phyloP scores from a whole-genome alignment of 2,888 invertebrate genomes.

The Micoletzkya japonica region DNA sequence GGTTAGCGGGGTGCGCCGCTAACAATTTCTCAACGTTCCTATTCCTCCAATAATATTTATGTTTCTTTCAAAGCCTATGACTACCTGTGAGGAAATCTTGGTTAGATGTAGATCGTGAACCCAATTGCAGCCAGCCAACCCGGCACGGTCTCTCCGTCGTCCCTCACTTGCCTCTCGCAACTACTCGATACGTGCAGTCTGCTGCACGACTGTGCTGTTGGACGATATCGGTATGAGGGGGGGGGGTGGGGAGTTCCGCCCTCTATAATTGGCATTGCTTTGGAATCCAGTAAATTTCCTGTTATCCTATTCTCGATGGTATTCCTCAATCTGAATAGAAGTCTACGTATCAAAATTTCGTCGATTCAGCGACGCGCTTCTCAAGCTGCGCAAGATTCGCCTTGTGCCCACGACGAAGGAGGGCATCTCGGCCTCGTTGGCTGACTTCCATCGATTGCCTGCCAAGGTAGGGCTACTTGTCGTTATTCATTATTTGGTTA shows the following conservation, averaged over 20 bases:
- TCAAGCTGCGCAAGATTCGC: conserved; percentile 29
- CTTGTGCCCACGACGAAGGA: conserved; percentile 41
- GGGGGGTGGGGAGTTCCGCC: no score
- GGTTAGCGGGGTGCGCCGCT: no score
- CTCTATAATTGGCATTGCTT: no score
- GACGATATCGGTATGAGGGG: not conserved
- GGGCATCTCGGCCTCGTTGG: conserved; percentile 37
- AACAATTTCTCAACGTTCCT: no score
- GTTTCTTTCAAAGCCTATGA: no score
- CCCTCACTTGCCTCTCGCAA: conserved; percentile 13
- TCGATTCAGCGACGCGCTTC: conserved; percentile 11
- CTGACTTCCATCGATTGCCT: conserved; percentile 54
- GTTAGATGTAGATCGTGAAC: not conserved
- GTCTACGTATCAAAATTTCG: not conserved
- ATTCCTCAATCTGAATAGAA: no score
- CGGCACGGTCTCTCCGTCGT: conserved; percentile 5
- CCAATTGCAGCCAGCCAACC: conserved; percentile 1
- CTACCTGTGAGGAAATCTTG: no score
- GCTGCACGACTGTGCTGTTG: conserved; percentile 10
- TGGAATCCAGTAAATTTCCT: no score
- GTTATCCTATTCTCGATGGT: no score
- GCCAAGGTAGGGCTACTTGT: conserved; percentile 47
- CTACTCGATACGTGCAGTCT: conserved; percentile 19
- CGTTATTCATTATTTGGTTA: not conserved
- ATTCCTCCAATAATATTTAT: no score